Evolutionary conservation across 2,113 vertebrate genomes (phyloP).

Genomic region (Garra rufa): DNA sequence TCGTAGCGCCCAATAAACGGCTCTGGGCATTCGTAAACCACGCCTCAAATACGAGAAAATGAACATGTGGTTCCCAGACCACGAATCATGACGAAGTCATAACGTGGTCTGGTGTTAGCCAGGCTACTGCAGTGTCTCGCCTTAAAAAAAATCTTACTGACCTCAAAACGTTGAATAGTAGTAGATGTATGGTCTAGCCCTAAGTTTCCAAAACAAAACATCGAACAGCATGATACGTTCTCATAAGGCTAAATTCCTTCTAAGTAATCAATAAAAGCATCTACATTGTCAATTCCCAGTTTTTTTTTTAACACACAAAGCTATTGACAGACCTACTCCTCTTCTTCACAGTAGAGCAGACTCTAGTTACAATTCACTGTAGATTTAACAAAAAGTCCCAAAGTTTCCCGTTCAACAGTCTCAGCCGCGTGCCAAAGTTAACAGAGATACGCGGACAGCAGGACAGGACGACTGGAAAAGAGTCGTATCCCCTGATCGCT

Average conservation of each 20-base stretch:
- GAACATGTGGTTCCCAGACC: too few species aligned
- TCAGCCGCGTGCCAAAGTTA: constrained; percentile 19
- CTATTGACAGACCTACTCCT: background rate
- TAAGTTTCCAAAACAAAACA: background rate
- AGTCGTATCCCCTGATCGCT: background rate
- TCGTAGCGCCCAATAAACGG: too few species aligned
- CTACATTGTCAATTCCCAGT: too few species aligned
- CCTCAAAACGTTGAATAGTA: background rate
- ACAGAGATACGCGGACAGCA: background rate
- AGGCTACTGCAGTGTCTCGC: too few species aligned
- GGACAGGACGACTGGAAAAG: background rate
- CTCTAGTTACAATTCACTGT: background rate
- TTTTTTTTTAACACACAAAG: background rate
- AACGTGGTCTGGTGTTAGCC: too few species aligned
- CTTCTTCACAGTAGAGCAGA: background rate
- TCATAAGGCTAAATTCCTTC: background rate
- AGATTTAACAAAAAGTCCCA: constrained; percentile 26
- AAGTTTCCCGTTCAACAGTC: constrained; percentile 1
- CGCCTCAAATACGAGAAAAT: too few species aligned
- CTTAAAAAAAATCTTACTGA: too few species aligned
- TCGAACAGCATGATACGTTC: background rate
- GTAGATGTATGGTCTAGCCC: background rate
- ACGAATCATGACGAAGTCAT: too few species aligned
- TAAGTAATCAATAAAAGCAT: background rate
- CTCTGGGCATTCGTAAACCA: too few species aligned